Percentiles rank a stretch among this genome's conserved stretches.
Conservation (phyloP, 2,888 invertebrate genomes). For the Leptopilina drosophilae region DNA sequence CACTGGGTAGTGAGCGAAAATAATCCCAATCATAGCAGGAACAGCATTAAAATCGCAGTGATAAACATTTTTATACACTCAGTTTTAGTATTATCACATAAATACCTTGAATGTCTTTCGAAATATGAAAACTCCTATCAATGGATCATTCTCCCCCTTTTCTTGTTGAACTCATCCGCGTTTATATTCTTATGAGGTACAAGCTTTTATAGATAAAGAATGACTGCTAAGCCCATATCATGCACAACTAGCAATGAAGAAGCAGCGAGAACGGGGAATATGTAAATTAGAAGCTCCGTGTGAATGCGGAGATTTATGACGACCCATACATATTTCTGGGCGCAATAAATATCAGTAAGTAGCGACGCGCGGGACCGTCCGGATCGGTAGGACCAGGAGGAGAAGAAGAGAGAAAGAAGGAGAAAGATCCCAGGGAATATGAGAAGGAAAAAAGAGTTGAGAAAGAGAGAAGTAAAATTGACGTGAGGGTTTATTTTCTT, state of each 20-base stretch:
- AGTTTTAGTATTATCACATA: too few species aligned
- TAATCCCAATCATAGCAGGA: too few species aligned
- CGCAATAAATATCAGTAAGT: constrained; percentile 78
- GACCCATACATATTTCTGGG: constrained; percentile 76
- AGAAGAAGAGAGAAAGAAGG: constrained; percentile 36
- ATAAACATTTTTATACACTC: too few species aligned
- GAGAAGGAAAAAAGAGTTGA: constrained; percentile 45
- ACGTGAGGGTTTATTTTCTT: neutral
- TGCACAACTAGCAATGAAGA: constrained; percentile 49
- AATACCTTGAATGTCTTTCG: too few species aligned
- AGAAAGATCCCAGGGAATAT: neutral
- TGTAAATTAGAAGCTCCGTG: constrained; percentile 77
- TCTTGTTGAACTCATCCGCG: constrained; percentile 37
- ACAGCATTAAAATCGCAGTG: too few species aligned
- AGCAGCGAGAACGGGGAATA: constrained; percentile 64
- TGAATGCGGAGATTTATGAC: constrained; percentile 77
- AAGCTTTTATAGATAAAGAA: constrained; percentile 45
- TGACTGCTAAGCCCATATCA: constrained; percentile 47
- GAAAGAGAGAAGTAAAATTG: constrained; percentile 35
- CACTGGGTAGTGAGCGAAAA: too few species aligned
- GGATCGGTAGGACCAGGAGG: constrained; percentile 55
- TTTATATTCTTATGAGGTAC: constrained; percentile 43
- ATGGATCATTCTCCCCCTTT: constrained; percentile 33
- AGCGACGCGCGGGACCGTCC: constrained; percentile 72
- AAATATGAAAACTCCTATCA: neutral